These are phyloP conservation scores for Lacerta viridis DNA, from an alignment of 2,797 vertebrate genomes.

Conservation along the genomic window DNA sequence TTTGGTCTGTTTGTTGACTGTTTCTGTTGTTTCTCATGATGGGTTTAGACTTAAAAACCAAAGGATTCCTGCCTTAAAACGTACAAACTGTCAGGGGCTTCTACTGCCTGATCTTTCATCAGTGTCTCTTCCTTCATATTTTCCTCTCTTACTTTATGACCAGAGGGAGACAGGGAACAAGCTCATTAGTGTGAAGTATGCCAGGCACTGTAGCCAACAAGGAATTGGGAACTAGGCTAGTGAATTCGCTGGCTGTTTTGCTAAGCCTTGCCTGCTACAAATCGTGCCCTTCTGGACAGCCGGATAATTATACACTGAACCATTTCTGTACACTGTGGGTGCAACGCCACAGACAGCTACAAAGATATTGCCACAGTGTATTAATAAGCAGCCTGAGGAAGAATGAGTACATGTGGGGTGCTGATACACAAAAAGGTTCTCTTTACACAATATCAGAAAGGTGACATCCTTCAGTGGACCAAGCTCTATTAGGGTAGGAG, in stretches of 20 bases:
- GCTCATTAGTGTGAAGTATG: conserved; percentile 24
- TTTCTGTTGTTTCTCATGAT: not conserved
- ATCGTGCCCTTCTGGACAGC: conserved; percentile 14
- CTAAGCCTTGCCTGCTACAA: conserved; percentile 24
- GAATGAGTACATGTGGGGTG: not conserved
- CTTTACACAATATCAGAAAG: not conserved
- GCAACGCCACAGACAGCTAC: conserved; percentile 28
- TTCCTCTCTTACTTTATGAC: not conserved
- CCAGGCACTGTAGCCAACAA: conserved; percentile 1
- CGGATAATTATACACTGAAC: conserved; percentile 6
- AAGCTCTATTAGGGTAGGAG: not conserved
- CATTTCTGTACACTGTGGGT: not conserved
- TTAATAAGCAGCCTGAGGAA: conserved; percentile 23
- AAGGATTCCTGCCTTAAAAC: not conserved
- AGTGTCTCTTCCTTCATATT: not conserved
- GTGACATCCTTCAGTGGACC: not conserved
- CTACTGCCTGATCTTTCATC: not conserved
- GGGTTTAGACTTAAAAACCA: not conserved
- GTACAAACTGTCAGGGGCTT: not conserved
- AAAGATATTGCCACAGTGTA: not conserved
- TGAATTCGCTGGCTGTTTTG: fast-evolving
- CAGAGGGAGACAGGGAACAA: conserved; percentile 13
- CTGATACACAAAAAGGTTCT: not conserved
- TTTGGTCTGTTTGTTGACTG: not conserved
- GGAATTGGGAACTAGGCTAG: conserved; percentile 2